Percentiles rank a stretch among this genome's conserved stretches.
These are phyloP conservation scores for Melospiza melodia DNA, from an alignment of 2,113 vertebrate species.

Conservation along the genomic window DNA sequence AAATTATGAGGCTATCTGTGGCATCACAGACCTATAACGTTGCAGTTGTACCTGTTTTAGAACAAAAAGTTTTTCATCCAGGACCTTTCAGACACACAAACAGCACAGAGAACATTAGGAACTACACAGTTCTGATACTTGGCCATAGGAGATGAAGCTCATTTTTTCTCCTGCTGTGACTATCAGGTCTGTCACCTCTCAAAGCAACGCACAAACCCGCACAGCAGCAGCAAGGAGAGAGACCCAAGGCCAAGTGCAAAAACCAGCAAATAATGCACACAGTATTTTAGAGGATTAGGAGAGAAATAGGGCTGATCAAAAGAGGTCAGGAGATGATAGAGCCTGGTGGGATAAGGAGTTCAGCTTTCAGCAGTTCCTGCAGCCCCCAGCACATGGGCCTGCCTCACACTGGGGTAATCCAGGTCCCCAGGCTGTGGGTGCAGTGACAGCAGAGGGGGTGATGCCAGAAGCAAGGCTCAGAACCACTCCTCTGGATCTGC, in stretches of 20 bases:
- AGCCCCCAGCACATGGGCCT: neutral
- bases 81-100: neutral
- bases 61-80: neutral
- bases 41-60: neutral
- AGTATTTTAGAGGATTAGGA: neutral
- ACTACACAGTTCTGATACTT: neutral
- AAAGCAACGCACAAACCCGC: neutral
- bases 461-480: neutral
- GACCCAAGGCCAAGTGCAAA: neutral
- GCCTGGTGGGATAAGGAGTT: neutral
- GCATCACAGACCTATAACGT: neutral
- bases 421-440: accelerated
- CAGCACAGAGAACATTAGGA: neutral
- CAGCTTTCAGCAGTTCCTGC: neutral
- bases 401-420: neutral
- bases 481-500: neutral
- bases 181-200: neutral
- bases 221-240: neutral
- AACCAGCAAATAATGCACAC: neutral
- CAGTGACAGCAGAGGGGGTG: neutral
- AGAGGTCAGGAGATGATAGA: neutral
- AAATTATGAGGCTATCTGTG: neutral
- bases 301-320: neutral
- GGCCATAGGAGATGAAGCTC: neutral
- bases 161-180: neutral